Evolutionary conservation across 2,888 invertebrate genomes (phyloP).

Genomic region (Phorcus lineatus): DNA sequence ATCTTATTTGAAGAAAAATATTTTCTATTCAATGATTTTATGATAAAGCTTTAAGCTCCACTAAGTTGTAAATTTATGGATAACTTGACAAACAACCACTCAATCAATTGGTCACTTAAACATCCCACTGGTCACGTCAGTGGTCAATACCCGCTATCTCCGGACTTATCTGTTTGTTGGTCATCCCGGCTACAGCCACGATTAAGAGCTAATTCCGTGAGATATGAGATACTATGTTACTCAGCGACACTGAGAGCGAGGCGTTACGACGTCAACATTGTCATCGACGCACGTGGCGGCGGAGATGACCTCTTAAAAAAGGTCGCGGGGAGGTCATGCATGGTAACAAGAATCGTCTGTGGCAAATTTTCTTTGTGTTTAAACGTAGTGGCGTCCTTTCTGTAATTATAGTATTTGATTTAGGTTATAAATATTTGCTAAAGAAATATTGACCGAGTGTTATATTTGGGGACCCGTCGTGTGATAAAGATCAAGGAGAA

Average conservation of each 20-base stretch:
- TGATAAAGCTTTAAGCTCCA: too few species aligned
- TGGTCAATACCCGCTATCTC: too few species aligned
- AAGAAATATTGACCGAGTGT: constrained; percentile 2
- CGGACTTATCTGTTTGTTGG: too few species aligned
- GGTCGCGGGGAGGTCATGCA: not conserved
- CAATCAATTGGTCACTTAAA: too few species aligned
- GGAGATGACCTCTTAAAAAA: not conserved
- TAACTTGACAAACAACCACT: too few species aligned
- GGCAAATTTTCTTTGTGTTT: not conserved
- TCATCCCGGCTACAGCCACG: not conserved
- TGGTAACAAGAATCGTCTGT: not conserved
- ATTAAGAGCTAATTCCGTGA: not conserved
- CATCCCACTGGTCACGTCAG: too few species aligned
- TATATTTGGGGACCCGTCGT: not conserved
- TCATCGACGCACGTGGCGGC: not conserved
- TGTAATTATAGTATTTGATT: constrained; percentile 4
- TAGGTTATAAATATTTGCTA: not conserved
- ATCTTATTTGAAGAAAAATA: too few species aligned
- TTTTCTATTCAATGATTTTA: too few species aligned
- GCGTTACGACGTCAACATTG: not conserved
- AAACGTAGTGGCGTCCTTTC: not conserved
- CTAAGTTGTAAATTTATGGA: too few species aligned
- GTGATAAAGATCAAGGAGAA: not conserved
- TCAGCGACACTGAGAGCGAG: not conserved
- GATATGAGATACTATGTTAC: not conserved